These are phyloP conservation scores for Lateolabrax maculatus DNA, from an alignment of 2,797 vertebrate genomes.

Conservation along the genomic window DNA sequence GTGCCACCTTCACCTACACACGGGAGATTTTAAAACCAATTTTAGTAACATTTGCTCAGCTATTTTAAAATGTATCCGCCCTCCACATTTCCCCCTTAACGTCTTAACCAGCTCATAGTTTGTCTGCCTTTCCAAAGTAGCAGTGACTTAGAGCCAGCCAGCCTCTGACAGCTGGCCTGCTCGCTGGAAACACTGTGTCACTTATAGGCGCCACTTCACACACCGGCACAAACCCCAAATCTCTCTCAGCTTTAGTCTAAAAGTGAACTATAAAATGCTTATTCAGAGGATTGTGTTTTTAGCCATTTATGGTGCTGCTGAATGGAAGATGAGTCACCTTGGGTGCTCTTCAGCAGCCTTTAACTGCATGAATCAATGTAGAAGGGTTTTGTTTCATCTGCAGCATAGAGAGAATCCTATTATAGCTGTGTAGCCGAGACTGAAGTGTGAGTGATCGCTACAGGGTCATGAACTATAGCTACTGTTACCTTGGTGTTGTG, in stretches of 20 bases:
- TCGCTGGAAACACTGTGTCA: slow-evolving; percentile 75
- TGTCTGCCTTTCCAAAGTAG: slow-evolving; percentile 35
- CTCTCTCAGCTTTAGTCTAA: slow-evolving; percentile 1
- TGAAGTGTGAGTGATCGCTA: slow-evolving; percentile 9
- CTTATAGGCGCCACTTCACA: slow-evolving; percentile 47
- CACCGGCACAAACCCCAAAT: slow-evolving; percentile 38
- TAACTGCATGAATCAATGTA: slow-evolving; percentile 7
- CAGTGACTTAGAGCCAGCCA: slow-evolving; percentile 41
- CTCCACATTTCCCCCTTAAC: slow-evolving; percentile 26
- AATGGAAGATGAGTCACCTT: slow-evolving; percentile 32
- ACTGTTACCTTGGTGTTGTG: slow-evolving; percentile 20
- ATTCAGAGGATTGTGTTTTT: slow-evolving; percentile 17
- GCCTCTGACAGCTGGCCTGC: slow-evolving; percentile 63
- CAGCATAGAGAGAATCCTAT: slow-evolving; percentile 12
- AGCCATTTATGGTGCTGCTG: slow-evolving; percentile 58
- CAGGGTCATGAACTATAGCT: slow-evolving; percentile 24
- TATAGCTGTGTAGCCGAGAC: neutral
- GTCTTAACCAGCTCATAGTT: slow-evolving; percentile 5
- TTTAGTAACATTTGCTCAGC: neutral
- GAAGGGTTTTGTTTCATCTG: slow-evolving; percentile 37
- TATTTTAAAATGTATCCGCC: slow-evolving; percentile 10
- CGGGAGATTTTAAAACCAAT: neutral
- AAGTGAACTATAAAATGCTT: slow-evolving; percentile 16
- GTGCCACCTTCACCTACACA: neutral
- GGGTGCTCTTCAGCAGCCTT: slow-evolving; percentile 9